Evolutionary conservation across 1,140 invertebrate species (phyloP), one percentile per base, ranked within the genome.

Genomic region (Papilio xuthus): DNA sequence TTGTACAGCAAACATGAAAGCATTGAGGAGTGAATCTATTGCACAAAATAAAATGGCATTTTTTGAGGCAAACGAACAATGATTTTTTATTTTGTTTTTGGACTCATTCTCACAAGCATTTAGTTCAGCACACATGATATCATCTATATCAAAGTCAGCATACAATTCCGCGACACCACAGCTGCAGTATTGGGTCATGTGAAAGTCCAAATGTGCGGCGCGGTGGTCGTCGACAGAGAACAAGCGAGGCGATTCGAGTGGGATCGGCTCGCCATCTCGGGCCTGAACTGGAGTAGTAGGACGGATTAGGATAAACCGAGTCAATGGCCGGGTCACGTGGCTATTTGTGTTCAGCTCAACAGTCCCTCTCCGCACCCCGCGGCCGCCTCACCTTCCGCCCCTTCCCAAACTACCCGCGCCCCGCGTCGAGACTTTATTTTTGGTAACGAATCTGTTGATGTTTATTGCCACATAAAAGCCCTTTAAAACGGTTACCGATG

Each of bases 231-330:
- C 67, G 42, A 67, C 50, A 69, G 80, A 86, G 13, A 20, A 72
- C 20, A 44, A 44, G 12, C 23, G 26, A 56, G 28, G 80, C 79
- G 79, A 78, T 73, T 70, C 71, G 78, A 50, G 72, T 79, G 78
- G 82, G 83, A 82, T 87, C 81, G 82, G 83, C 73, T 83, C 80
- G 82, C 82, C 84, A 82, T 85, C 84, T 87, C 85, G 84, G 82
- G 83, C 81, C 85, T 88, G 89, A 93, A 92, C 86, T 93, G 88
- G 92, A 93, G 89, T 93, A 93, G 91, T 93, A 88, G 92, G 92
- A 89, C 92, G 91, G 92, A 91, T 93, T 93, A 93, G 90, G 91
- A 92, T 92, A 92, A 93, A 91, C 89, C 90, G 88, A 92, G 92
- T 93, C 92, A 93, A 93, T 86, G 92, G 90, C 92, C 92, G 92